These are phyloP conservation scores for Aythya baeri DNA, from an alignment of 2,113 vertebrate genomes.

Conservation along the genomic window DNA sequence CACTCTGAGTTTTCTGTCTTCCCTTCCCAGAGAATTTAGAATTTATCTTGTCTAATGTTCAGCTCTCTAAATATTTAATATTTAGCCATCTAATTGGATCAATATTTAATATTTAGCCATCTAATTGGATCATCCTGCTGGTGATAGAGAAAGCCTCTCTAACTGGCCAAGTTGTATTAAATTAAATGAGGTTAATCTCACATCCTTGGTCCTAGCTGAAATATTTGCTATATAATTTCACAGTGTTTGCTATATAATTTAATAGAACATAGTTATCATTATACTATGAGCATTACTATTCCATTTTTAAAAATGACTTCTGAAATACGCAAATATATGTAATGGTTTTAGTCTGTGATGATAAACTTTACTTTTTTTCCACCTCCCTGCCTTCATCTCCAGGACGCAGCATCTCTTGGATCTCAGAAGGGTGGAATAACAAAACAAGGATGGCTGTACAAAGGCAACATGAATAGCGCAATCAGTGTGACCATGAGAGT, in stretches of 20 bases:
- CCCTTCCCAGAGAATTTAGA: background rate
- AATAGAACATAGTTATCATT: background rate
- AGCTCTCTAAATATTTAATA: background rate
- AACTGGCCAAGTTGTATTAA: background rate
- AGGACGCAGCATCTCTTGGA: constrained; percentile 96
- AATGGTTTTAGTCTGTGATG: background rate
- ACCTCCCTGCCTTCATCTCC: background rate
- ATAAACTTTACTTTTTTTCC: background rate
- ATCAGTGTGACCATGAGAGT: constrained; percentile 99
- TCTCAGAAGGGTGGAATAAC: constrained; percentile 98
- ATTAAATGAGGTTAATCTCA: background rate
- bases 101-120: background rate
- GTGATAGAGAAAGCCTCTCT: background rate
- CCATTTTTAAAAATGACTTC: background rate
- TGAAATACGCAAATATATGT: background rate
- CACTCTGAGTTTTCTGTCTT: background rate
- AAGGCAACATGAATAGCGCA: constrained; percentile 98
- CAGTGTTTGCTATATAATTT: background rate
- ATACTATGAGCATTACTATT: background rate
- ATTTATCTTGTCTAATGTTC: background rate
- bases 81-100: background rate
- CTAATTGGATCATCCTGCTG: background rate
- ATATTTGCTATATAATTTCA: background rate
- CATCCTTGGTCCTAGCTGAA: background rate
- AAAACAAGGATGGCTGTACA: constrained; percentile 97